phyloP scores from a whole-genome alignment of 2,797 vertebrate genomes.

The Sparus aurata region DNA sequence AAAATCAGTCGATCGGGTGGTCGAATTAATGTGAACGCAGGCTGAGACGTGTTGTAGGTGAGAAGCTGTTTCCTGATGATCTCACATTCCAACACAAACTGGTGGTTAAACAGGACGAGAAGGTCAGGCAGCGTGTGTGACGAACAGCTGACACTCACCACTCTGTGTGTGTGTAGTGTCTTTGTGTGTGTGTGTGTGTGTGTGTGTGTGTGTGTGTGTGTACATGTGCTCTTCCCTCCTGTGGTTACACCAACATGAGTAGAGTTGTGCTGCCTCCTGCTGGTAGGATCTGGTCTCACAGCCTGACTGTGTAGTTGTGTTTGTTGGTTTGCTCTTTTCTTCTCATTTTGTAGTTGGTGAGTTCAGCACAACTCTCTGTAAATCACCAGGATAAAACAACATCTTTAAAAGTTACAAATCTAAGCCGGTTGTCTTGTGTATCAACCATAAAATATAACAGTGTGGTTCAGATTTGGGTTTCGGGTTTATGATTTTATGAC shows the following conservation, averaged over 20 bases:
- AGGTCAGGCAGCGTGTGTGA: constrained; percentile 28
- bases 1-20: not conserved
- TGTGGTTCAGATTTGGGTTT: no score
- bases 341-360: no score
- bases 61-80: not conserved
- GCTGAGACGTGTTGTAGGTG: not conserved
- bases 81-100: not conserved
- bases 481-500: no score
- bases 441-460: not conserved
- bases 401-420: no score
- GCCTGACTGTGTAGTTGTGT: not conserved
- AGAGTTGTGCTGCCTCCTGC: constrained; percentile 60
- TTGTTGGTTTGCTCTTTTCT: no score
- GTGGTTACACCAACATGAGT: not conserved
- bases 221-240: not conserved
- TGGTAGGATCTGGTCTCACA: constrained; percentile 41
- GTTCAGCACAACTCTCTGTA: no score
- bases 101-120: not conserved
- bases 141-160: constrained; percentile 25
- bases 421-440: not conserved
- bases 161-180: not conserved
- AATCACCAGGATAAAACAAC: no score
- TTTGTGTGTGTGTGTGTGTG: not conserved
- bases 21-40: not conserved
- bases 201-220: not conserved